Base-by-base conservation (phyloP, 2,888 invertebrate genomes). In the Mimumesa dahlbomi region DNA sequence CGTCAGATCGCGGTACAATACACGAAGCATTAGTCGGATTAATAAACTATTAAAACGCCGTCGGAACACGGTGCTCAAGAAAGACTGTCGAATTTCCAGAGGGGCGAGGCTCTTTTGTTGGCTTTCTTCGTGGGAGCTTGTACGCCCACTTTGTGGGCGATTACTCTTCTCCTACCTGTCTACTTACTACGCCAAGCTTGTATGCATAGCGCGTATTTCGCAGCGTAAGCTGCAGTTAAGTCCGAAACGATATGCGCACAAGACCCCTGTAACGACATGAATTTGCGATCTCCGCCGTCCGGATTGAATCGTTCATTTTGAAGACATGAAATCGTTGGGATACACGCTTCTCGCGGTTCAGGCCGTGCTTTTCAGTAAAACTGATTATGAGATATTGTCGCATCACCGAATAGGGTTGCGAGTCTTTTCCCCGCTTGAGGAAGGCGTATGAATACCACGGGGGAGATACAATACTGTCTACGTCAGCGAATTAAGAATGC, bases 301-400 rank as follows among this genome's bases (percentile, higher is more conserved):
- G 66, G 75, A 75, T 75, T 75, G 70, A 74, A 74, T 74, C 74
- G 75, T 74, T 58, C 75, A 25, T 59, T 45, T 58, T 38, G 64
- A 21, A 57, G 56, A 61, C 59, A 59, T 57, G 64, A 70, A 69
- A 70, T 70, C 65, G 61, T 34, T 31, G 64, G 64, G 68, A 64
- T 45, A 29, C 22, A 53, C 54, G 22, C 29, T 42, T 36, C 52
- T 16, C 40, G 18, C 16, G 7, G 11, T 16, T 40, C 56, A 22
- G 38, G 7, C 7, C 42, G 14, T n/a, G 22, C 9, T 57, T n/a
- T 52, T 46, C 62, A 40, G 43, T 14, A 34, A 40, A 53, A 64
- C 21, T 64, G 64, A 68, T 68, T 64, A 65, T 43, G 65, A 68
- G 38, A 54, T 68, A 58, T 65, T 46, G 52, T 49, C 34, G n/a